These are phyloP conservation scores for Pocillopora verrucosa DNA, from an alignment of 64 coral and sea anemone genomes.

Conservation along the genomic window DNA sequence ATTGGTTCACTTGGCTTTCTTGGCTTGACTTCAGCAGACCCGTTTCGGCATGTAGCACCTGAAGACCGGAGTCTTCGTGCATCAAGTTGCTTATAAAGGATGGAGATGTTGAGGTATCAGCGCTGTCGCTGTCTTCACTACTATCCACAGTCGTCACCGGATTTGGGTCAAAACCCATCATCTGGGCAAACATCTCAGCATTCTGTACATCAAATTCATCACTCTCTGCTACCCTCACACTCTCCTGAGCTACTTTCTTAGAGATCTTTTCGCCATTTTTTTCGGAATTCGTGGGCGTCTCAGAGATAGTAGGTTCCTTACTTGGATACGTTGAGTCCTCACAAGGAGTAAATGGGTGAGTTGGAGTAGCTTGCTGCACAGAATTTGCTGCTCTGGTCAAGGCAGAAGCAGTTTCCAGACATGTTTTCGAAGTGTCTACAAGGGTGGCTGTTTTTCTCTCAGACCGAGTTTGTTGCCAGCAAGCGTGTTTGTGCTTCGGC, in stretches of 20 bases:
- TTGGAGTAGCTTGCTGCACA: background rate
- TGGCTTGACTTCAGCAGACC: background rate
- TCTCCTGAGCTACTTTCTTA: conserved; percentile 10
- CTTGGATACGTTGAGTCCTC: background rate
- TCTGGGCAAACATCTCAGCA: conserved; percentile 21
- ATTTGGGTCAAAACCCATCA: conserved; percentile 27
- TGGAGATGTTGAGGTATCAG: background rate
- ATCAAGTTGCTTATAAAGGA: background rate
- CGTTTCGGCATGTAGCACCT: background rate
- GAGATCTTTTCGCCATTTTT: background rate
- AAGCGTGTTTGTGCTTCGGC: conserved; percentile 69
- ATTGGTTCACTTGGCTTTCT: background rate
- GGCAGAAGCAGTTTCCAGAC: background rate
- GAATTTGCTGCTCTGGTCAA: background rate
- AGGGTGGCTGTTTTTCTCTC: background rate
- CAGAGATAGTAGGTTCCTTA: background rate
- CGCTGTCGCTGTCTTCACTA: background rate
- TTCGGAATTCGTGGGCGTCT: background rate
- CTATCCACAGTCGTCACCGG: background rate
- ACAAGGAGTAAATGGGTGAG: background rate
- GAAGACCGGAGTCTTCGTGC: background rate
- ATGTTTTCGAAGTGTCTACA: background rate
- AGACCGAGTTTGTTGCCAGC: conserved; percentile 13
- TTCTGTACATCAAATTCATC: conserved; percentile 43
- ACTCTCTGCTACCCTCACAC: background rate